Conservation (phyloP, 2,113 vertebrate genomes). For the Oncorhynchus kisutch region DNA sequence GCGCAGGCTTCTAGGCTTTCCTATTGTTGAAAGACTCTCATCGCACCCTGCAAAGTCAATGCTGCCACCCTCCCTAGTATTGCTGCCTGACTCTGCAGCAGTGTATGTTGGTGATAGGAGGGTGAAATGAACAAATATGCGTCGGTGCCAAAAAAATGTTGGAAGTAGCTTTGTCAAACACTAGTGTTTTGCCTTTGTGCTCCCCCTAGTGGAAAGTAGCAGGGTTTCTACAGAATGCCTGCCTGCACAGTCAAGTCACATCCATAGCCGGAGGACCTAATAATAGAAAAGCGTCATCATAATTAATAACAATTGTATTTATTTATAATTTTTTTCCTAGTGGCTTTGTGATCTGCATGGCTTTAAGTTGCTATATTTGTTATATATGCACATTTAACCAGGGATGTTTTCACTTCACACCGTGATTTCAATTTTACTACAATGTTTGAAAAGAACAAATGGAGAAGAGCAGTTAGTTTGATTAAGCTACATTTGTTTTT, state of each 20-base stretch:
- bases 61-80: neutral
- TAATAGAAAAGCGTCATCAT: slow-evolving; percentile 20
- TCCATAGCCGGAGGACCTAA: slow-evolving; percentile 9
- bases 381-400: slow-evolving; percentile 50
- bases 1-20: no score
- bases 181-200: slow-evolving; percentile 32
- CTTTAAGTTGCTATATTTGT: slow-evolving; percentile 65
- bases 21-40: no score
- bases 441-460: slow-evolving; percentile 31
- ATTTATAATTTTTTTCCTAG: slow-evolving; percentile 26
- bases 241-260: no score
- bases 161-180: neutral
- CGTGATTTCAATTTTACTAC: slow-evolving; percentile 42
- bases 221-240: slow-evolving; percentile 47
- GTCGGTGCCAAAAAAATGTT: neutral
- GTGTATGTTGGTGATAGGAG: neutral
- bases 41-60: neutral
- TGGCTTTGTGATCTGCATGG: slow-evolving; percentile 64
- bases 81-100: neutral
- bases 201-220: slow-evolving; percentile 63
- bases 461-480: slow-evolving; percentile 11
- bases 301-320: slow-evolving; percentile 41
- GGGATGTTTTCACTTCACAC: slow-evolving; percentile 44
- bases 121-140: neutral
- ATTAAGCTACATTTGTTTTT: slow-evolving; percentile 34